A percentile compares a stretch with the other conserved stretches of the same genome.
Evolutionary conservation across 2,888 invertebrate species (phyloP).

Genomic region (Mechanitis messenoides): DNA sequence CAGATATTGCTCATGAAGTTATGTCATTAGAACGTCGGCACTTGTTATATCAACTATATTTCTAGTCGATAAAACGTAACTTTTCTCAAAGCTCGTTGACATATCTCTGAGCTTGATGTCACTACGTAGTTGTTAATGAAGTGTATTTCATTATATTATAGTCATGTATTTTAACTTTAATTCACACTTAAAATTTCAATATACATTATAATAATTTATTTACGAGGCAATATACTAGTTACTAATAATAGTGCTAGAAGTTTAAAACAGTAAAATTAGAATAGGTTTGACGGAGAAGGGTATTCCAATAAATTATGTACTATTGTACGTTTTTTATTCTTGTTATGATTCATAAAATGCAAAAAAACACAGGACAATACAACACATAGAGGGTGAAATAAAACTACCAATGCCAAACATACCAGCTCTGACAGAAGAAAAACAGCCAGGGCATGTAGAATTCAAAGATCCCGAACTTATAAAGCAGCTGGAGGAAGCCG

Average conservation of each 20-base stretch:
- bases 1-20: not conserved
- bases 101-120: not conserved
- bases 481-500: conserved; percentile 77
- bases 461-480: conserved; percentile 70
- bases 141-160: too few relatives aligned
- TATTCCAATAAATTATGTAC: not conserved
- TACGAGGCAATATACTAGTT: too few relatives aligned
- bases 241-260: too few relatives aligned
- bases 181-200: too few relatives aligned
- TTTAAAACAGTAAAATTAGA: too few relatives aligned
- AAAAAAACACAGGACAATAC: conserved; percentile 76
- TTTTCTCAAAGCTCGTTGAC: conserved; percentile 5
- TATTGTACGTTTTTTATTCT: too few relatives aligned
- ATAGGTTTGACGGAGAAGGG: not conserved
- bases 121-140: too few relatives aligned
- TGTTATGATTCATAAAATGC: not conserved
- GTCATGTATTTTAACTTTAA: too few relatives aligned
- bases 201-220: too few relatives aligned
- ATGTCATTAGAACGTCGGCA: conserved; percentile 15
- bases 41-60: conserved; percentile 17
- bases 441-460: conserved; percentile 48
- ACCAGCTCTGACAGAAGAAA: conserved; percentile 63
- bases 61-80: conserved; percentile 14
- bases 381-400: conserved; percentile 86
- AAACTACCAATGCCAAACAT: conserved; percentile 80